Evolutionary conservation across 2,797 vertebrate species (phyloP).

Genomic region (Hybognathus amarus): DNA sequence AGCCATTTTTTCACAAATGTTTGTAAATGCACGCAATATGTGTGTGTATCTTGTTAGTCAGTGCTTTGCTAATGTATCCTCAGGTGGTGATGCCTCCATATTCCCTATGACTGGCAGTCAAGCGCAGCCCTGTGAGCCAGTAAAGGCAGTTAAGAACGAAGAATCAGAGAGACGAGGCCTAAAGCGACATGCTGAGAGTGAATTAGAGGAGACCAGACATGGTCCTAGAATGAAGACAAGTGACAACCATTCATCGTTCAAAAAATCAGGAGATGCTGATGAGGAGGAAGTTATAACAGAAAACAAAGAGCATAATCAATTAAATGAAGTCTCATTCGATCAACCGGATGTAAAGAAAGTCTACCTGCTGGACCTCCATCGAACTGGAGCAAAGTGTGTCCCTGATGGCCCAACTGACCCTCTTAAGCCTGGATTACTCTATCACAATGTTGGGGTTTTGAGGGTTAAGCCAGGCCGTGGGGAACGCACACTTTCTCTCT

Average conservation of each 20-base stretch:
- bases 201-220: background rate
- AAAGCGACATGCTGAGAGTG: constrained; percentile 70
- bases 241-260: background rate
- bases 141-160: constrained; percentile 30
- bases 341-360: background rate
- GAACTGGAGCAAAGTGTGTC: constrained; percentile 94
- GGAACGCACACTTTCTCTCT: constrained; percentile 88
- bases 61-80: constrained; percentile 18
- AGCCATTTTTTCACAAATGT: background rate
- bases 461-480: constrained; percentile 93
- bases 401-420: constrained; percentile 79
- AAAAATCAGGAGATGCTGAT: background rate
- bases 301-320: background rate
- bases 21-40: background rate
- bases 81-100: constrained; percentile 96
- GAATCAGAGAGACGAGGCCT: constrained; percentile 7
- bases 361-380: constrained; percentile 77
- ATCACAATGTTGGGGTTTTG: constrained; percentile 84
- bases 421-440: constrained; percentile 74
- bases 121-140: constrained; percentile 73
- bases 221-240: constrained; percentile 20
- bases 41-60: background rate
- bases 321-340: background rate
- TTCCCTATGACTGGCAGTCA: constrained; percentile 80
- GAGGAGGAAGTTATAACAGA: background rate